Conservation (phyloP, 2,888 invertebrate genomes). For the Erynnis tages region DNA sequence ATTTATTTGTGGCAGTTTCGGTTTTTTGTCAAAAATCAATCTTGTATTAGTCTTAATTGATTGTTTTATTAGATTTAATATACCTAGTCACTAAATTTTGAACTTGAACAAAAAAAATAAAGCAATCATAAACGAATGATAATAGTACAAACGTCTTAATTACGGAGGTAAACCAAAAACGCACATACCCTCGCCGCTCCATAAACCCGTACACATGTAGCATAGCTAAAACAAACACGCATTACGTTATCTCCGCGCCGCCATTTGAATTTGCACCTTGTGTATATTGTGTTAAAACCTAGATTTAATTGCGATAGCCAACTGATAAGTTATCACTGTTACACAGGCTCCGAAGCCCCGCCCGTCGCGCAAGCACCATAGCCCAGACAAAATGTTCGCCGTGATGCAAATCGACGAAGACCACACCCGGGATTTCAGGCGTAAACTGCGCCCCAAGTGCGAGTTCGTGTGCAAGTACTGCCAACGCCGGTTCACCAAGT, state of each 20-base stretch:
- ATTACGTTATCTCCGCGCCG: conserved; percentile 17
- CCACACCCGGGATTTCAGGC: conserved; percentile 91
- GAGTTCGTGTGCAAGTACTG: conserved; percentile 99
- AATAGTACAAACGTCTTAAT: conserved; percentile 12
- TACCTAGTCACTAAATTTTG: too few species aligned
- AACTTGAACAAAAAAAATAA: not conserved
- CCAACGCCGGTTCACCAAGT: conserved; percentile 98
- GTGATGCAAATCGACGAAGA: conserved; percentile 95
- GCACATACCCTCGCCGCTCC: conserved; percentile 20
- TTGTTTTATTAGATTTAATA: too few species aligned
- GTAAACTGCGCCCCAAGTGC: conserved; percentile 95
- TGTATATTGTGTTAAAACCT: not conserved
- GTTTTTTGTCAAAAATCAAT: too few species aligned
- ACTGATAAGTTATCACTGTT: conserved; percentile 67
- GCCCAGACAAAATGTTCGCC: conserved; percentile 89
- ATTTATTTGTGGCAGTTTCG: too few species aligned
- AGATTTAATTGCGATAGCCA: conserved; percentile 10
- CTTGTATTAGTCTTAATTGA: too few species aligned
- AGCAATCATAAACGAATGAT: not conserved
- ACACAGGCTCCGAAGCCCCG: conserved; percentile 76
- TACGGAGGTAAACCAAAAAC: conserved; percentile 28
- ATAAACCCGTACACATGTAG: conserved; percentile 17
- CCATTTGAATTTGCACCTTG: conserved; percentile 8
- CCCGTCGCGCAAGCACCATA: conserved; percentile 75
- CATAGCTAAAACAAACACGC: conserved; percentile 23